A percentile compares a stretch with the other conserved stretches of the same genome.
These are phyloP conservation scores for Ditula angustiorana DNA, from an alignment of 2,888 invertebrate species.

Conservation along the genomic window DNA sequence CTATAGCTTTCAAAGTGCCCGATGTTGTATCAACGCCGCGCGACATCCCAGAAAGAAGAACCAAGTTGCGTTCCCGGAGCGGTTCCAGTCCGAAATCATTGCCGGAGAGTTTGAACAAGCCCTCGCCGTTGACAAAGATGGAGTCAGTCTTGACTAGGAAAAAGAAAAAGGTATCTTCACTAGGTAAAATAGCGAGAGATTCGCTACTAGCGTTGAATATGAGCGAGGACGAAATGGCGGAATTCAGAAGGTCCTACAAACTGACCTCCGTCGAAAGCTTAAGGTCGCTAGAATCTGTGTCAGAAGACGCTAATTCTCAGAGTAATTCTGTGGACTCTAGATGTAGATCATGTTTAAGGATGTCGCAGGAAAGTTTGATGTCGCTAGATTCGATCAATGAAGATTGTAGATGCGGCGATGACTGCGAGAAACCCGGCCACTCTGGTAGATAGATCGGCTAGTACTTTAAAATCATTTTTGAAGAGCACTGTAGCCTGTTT, in stretches of 20 bases:
- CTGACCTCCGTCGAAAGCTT: constrained; percentile 77
- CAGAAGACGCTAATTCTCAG: constrained; percentile 77
- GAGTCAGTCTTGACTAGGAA: constrained; percentile 66
- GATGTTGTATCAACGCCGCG: constrained; percentile 69
- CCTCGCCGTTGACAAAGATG: constrained; percentile 68
- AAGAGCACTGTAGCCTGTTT: neutral
- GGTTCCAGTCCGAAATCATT: constrained; percentile 80
- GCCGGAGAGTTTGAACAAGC: constrained; percentile 76
- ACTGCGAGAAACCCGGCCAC: constrained; percentile 64
- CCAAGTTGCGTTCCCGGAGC: constrained; percentile 66
- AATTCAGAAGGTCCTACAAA: constrained; percentile 75
- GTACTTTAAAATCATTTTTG: constrained; percentile 5
- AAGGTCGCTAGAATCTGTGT: constrained; percentile 76
- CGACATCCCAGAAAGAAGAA: constrained; percentile 72
- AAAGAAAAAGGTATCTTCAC: constrained; percentile 74
- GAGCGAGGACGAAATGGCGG: constrained; percentile 79
- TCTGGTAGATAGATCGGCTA: constrained; percentile 59
- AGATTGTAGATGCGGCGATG: constrained; percentile 70
- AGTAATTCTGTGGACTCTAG: constrained; percentile 76
- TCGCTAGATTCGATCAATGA: constrained; percentile 79
- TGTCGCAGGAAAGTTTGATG: constrained; percentile 79
- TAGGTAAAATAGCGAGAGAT: constrained; percentile 80
- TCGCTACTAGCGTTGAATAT: constrained; percentile 77
- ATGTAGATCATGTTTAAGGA: constrained; percentile 71
- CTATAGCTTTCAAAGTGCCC: constrained; percentile 75